Evolutionary conservation across 2,113 vertebrate species (phyloP).

Genomic region (Scophthalmus maximus): DNA sequence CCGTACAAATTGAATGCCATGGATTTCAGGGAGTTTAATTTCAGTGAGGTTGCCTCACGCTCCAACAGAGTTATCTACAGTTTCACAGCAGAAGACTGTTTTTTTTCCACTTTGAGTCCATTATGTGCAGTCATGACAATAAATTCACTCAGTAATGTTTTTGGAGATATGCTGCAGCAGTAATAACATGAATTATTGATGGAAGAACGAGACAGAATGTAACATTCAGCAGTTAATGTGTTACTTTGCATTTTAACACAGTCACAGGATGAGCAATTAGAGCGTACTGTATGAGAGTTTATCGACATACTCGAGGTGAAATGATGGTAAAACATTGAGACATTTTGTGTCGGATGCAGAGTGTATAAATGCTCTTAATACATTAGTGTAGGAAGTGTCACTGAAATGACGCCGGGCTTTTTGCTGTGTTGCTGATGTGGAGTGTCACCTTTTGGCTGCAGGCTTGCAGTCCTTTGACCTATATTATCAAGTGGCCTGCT

Average conservation of each 20-base stretch:
- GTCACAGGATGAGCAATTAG: constrained; percentile 49
- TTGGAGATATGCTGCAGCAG: constrained; percentile 64
- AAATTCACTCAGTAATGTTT: constrained; percentile 68
- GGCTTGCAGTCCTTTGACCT: constrained; percentile 73
- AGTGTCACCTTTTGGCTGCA: constrained; percentile 70
- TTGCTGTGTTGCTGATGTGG: constrained; percentile 65
- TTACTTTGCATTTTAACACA: constrained; percentile 60
- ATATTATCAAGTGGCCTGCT: constrained; percentile 75
- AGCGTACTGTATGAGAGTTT: constrained; percentile 1
- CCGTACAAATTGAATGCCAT: constrained; percentile 64
- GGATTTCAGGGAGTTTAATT: constrained; percentile 67
- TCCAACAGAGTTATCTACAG: constrained; percentile 59
- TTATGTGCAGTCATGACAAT: constrained; percentile 67
- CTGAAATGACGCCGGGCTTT: constrained; percentile 53
- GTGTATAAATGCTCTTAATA: constrained; percentile 46
- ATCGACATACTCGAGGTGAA: constrained; percentile 37
- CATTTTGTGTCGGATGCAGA: constrained; percentile 9
- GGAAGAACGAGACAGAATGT: constrained; percentile 51
- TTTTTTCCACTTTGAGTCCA: constrained; percentile 44
- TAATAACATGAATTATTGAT: constrained; percentile 76
- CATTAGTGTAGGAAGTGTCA: constrained; percentile 44
- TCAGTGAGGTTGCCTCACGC: constrained; percentile 45
- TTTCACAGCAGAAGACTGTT: constrained; percentile 55
- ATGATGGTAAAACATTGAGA: constrained; percentile 40
- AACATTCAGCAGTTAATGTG: constrained; percentile 65